Percentiles rank a stretch among this genome's conserved stretches.
These are phyloP conservation scores for Steinernema hermaphroditum DNA, from an alignment of 2,888 invertebrate species.

Conservation along the genomic window DNA sequence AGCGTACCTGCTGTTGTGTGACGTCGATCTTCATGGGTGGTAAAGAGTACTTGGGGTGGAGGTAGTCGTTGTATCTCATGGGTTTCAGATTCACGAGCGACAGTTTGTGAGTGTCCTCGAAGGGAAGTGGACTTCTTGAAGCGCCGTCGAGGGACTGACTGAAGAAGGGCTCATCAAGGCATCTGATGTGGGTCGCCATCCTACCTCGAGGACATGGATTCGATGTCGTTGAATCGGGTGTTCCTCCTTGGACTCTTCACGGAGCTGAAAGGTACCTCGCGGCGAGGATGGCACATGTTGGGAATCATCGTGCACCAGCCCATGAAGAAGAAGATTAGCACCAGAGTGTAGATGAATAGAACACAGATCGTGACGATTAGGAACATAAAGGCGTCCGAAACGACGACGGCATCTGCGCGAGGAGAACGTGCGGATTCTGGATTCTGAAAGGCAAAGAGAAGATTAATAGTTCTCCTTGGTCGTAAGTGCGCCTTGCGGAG, in stretches of 20 bases:
- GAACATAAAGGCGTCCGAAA: conserved; percentile 37
- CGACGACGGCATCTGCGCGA: conserved; percentile 7
- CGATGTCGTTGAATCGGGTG: conserved; percentile 48
- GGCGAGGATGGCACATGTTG: conserved; percentile 45
- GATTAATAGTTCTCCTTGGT: too few species aligned
- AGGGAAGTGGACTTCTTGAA: background rate
- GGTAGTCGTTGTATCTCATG: conserved; percentile 43
- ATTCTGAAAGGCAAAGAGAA: too few species aligned
- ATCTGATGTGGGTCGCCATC: too few species aligned
- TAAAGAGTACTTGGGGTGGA: conserved; percentile 56
- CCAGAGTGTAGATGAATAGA: conserved; percentile 48
- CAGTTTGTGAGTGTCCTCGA: conserved; percentile 17
- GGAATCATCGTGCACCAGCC: conserved; percentile 54
- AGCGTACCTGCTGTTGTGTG: conserved; percentile 39
- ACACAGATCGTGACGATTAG: conserved; percentile 45
- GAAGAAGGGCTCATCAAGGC: too few species aligned
- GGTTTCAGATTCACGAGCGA: conserved; percentile 10
- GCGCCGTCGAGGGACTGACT: conserved; percentile 2
- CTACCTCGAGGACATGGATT: conserved; percentile 45
- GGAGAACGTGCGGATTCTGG: background rate
- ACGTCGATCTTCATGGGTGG: conserved; percentile 48
- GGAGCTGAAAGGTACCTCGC: conserved; percentile 47
- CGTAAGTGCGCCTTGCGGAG: too few species aligned
- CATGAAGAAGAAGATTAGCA: conserved; percentile 54
- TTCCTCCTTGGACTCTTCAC: conserved; percentile 51